phyloP scores from a whole-genome alignment of 1,140 invertebrate species.

The Bombus breviceps region DNA sequence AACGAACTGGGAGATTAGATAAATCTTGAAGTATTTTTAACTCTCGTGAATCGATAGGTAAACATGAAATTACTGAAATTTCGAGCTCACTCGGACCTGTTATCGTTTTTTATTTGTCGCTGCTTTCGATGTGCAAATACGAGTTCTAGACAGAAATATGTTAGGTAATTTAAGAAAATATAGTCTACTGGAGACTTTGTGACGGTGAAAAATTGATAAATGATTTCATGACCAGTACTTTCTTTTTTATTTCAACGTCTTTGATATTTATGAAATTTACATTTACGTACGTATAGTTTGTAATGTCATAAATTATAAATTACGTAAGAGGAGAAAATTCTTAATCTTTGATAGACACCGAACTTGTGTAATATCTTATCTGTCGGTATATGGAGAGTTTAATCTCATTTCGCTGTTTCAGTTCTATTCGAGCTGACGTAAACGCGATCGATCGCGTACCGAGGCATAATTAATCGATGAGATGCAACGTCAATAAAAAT shows the following conservation, averaged over 20 bases:
- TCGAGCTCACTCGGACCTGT: background rate
- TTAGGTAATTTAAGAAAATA: too few species aligned
- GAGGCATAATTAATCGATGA: constrained; percentile 45
- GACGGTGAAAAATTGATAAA: background rate
- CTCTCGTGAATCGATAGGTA: background rate
- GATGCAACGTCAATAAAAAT: constrained; percentile 4
- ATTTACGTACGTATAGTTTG: background rate
- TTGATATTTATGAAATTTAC: background rate
- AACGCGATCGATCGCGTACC: constrained; percentile 37
- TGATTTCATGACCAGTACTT: background rate
- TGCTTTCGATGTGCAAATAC: background rate
- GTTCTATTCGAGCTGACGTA: constrained; percentile 41
- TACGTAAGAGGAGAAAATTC: too few species aligned
- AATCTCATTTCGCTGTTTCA: background rate
- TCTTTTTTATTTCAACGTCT: background rate
- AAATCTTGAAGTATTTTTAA: constrained; percentile 51
- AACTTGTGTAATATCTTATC: too few species aligned
- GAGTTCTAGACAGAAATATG: background rate
- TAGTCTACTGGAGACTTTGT: too few species aligned
- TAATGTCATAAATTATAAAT: background rate
- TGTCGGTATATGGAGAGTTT: too few species aligned
- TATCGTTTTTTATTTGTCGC: background rate
- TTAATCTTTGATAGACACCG: too few species aligned
- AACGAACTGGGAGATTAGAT: constrained; percentile 52
- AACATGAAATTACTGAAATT: constrained; percentile 20